phyloP scores from a whole-genome alignment of 1,140 invertebrate genomes.

The Pantala flavescens region DNA sequence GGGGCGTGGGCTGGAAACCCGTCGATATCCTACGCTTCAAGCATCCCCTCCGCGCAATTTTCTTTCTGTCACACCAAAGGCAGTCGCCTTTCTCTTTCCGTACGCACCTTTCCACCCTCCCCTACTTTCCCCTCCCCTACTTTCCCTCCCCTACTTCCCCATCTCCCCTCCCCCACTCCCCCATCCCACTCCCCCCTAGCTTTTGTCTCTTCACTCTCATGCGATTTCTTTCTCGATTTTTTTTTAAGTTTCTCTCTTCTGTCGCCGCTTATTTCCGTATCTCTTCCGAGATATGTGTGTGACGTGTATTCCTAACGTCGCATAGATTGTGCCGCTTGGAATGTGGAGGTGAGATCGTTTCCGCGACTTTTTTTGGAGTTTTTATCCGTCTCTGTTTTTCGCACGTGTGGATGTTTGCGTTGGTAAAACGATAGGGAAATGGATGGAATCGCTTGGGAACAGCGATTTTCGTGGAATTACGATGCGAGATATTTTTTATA shows the following conservation, averaged over 20 bases:
- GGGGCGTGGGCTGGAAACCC: neutral
- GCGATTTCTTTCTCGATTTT: neutral
- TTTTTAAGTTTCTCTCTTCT: neutral
- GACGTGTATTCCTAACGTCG: no score
- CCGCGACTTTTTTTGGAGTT: no score
- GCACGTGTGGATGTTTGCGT: no score
- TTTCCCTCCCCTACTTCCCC: neutral
- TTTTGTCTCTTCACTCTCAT: neutral
- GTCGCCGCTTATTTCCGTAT: neutral
- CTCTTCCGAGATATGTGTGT: no score
- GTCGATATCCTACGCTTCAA: neutral
- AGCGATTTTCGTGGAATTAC: no score
- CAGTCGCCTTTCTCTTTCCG: neutral
- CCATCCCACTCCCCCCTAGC: neutral
- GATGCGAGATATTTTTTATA: no score
- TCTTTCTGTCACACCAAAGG: slow-evolving; percentile 2
- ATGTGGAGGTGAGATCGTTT: no score
- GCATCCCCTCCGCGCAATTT: neutral
- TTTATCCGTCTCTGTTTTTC: no score
- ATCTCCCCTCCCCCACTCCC: neutral
- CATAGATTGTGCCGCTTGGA: no score
- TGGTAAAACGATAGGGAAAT: no score
- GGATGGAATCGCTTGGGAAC: no score
- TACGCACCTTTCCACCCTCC: neutral
- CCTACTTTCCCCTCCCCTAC: neutral